Evolutionary conservation across 1,140 invertebrate genomes (phyloP).

Genomic region (Idris sp.): DNA sequence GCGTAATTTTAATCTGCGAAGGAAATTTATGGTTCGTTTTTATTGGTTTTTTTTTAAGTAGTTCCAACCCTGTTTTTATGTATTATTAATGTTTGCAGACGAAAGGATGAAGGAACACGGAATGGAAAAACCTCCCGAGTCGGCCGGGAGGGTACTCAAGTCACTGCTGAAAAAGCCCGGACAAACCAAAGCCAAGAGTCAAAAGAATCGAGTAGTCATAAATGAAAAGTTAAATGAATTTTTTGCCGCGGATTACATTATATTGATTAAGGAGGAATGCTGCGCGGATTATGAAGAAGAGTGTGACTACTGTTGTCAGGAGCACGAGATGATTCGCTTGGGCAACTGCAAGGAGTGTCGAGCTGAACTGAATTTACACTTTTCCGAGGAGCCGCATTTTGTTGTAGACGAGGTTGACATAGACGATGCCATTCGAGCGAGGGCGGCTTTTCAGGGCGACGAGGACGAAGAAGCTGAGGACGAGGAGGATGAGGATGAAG

Average conservation of each 20-base stretch:
- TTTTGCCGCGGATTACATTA: slow-evolving; percentile 92
- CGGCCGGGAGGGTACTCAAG: slow-evolving; percentile 77
- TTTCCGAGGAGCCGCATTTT: slow-evolving; percentile 62
- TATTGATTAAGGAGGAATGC: slow-evolving; percentile 89
- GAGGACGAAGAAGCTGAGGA: slow-evolving; percentile 72
- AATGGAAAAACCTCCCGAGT: slow-evolving; percentile 73
- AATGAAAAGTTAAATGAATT: slow-evolving; percentile 91
- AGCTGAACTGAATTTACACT: slow-evolving; percentile 72
- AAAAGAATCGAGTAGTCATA: slow-evolving; percentile 88
- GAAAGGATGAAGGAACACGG: slow-evolving; percentile 73
- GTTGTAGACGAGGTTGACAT: slow-evolving; percentile 57
- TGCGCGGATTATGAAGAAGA: slow-evolving; percentile 88
- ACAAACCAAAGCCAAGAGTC: slow-evolving; percentile 71
- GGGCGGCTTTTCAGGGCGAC: slow-evolving; percentile 74
- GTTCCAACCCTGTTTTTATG: too few relatives aligned
- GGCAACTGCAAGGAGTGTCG: slow-evolving; percentile 80
- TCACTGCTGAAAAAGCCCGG: slow-evolving; percentile 81
- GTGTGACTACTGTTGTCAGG: slow-evolving; percentile 85
- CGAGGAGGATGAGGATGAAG: slow-evolving; percentile 34
- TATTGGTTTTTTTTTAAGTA: too few relatives aligned
- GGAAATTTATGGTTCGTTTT: too few relatives aligned
- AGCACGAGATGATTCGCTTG: slow-evolving; percentile 83
- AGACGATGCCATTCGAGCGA: slow-evolving; percentile 72
- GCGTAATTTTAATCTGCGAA: too few relatives aligned
- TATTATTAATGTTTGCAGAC: slow-evolving; percentile 40